Base-by-base conservation (phyloP, 2,888 invertebrate genomes). In the Drosophila gaucha region DNA sequence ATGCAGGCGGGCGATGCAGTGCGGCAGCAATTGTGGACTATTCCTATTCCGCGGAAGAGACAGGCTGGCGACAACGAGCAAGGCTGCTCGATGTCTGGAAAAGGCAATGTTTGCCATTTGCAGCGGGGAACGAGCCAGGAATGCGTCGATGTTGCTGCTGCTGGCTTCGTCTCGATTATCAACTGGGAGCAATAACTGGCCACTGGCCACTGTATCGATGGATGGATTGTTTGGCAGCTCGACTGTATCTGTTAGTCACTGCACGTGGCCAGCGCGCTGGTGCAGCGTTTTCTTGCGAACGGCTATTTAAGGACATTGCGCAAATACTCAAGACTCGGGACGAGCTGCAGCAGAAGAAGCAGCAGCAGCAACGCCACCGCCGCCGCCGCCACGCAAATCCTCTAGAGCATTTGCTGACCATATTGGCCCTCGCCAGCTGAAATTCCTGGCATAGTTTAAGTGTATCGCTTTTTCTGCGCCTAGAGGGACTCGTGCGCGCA, bases 41-140 rank as follows among this genome's bases (percentile, higher is more conserved):
- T 75, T 70, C 69, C 73, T 86, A 84, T 88, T 88, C 88, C 88
- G 76, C 82, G 87, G 86, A 89, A 88, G 89, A 88, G 87, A 88
- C 87, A 89, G 72, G 77, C 80, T 88, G 87, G 87, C 87, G 87
- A 88, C 87, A 86, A 79, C 51, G 51, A 55, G 63, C 64, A 62
- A 55, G 65, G 63, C 66, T 52, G 60, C 57, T 60, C 20, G 33
- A 24, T 20, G 69, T 57, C 74, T 73, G 75, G 59, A 89, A 86
- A 86, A 88, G 87, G 87, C 71, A 88, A 84, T 73, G 66, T 50
- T 84, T 69, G 71, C 87, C 87, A 88, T 88, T 89, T 89, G 80
- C 56, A 85, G 88, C 59, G 68, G 80, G 76, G 35, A 74, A 85
- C 78, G 63, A 84, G 85, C 85, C 71, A 64, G 80, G 79, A 80